Evolutionary conservation across 1,140 invertebrate genomes (phyloP).

Genomic region (Coenobita brevimanus): DNA sequence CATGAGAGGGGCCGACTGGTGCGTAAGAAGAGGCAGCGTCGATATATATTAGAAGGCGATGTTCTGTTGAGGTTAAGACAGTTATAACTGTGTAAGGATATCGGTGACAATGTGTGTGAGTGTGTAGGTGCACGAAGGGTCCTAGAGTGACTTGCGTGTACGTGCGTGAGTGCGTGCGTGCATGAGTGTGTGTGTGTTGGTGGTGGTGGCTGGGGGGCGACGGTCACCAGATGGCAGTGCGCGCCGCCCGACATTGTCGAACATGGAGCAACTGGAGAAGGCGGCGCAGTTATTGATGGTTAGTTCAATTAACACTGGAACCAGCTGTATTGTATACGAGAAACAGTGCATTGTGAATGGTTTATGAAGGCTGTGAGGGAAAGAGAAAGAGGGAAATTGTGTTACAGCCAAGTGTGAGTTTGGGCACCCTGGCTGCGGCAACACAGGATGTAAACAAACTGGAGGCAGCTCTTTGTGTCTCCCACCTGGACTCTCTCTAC

Average conservation of each 20-base stretch:
- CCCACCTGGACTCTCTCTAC: slow-evolving; percentile 13
- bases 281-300: slow-evolving; percentile 52
- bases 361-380: neutral
- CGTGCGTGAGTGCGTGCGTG: no score
- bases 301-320: slow-evolving; percentile 1
- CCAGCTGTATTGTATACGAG: neutral
- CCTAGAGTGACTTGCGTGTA: no score
- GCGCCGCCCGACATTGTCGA: neutral
- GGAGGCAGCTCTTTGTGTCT: slow-evolving; percentile 7
- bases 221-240: neutral
- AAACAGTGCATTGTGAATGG: neutral
- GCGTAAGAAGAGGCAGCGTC: neutral
- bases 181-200: no score
- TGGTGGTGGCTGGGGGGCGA: neutral
- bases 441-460: slow-evolving; percentile 40
- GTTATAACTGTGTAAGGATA: no score
- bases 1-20: no score
- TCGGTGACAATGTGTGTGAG: no score
- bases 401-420: no score
- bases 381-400: no score
- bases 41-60: no score
- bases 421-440: no score
- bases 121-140: no score
- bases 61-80: no score
- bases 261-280: slow-evolving; percentile 55